These are phyloP conservation scores for Agrenia bidenticulata DNA, from an alignment of 2,888 invertebrate species.

Conservation along the genomic window DNA sequence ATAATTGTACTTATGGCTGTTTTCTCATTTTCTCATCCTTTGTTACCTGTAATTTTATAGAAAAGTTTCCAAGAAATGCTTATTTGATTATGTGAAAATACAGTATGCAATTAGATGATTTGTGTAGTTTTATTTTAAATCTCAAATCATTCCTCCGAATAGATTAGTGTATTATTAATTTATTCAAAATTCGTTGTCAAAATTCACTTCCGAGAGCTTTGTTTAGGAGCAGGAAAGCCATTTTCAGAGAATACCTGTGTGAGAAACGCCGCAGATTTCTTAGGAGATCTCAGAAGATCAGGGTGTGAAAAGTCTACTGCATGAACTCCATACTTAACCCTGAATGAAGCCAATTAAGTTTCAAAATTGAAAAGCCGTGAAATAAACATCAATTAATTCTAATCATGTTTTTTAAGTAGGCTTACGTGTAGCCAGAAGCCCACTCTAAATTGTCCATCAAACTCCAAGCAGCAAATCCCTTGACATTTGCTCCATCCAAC, in stretches of 20 bases:
- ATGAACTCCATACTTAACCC: conserved; percentile 25
- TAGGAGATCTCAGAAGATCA: conserved; percentile 40
- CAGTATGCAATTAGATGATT: too few relatives aligned
- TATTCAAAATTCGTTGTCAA: too few relatives aligned
- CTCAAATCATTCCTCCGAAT: too few relatives aligned
- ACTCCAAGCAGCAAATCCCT: conserved; percentile 46
- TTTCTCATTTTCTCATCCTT: too few relatives aligned
- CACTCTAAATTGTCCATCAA: conserved; percentile 44
- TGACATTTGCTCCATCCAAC: conserved; percentile 45
- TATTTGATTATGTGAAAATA: too few relatives aligned
- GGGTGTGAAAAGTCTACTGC: conserved; percentile 17
- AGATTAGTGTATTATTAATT: too few relatives aligned
- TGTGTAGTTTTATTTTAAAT: too few relatives aligned
- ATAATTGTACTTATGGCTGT: too few relatives aligned
- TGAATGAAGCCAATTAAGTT: not conserved
- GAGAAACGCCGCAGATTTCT: conserved; percentile 55
- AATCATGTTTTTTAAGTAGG: not conserved
- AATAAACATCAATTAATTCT: not conserved
- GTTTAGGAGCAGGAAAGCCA: conserved; percentile 34
- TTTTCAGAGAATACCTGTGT: conserved; percentile 38
- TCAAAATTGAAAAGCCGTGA: too few relatives aligned
- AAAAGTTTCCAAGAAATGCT: too few relatives aligned
- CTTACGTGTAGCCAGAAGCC: conserved; percentile 40
- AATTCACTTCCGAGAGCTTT: too few relatives aligned
- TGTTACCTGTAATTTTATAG: too few relatives aligned